Evolutionary conservation across 2,797 vertebrate species (phyloP).

Genomic region (Schizothorax lantsangensis): DNA sequence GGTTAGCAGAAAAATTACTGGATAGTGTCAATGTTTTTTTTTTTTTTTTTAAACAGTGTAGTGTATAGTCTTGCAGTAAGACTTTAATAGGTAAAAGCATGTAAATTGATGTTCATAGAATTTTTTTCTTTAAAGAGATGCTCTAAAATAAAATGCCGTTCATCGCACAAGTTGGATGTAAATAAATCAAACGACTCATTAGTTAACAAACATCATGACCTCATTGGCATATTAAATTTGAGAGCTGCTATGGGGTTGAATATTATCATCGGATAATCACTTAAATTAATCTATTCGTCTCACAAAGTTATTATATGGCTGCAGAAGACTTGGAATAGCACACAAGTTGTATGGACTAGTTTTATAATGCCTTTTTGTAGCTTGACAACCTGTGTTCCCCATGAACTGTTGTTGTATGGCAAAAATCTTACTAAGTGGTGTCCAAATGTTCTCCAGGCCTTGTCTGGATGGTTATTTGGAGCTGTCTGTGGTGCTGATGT

Average conservation of each 20-base stretch:
- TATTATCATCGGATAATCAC: not conserved
- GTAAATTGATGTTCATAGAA: not conserved
- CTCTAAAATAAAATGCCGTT: not conserved
- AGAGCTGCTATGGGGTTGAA: not conserved
- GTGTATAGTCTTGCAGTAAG: not conserved
- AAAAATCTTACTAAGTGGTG: not conserved
- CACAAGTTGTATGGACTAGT: not conserved
- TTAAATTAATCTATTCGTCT: not conserved
- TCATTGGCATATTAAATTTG: not conserved
- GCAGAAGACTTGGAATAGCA: not conserved
- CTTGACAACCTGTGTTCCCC: not conserved
- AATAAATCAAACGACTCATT: not conserved
- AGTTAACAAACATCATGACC: not conserved
- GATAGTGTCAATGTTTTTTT: too few relatives aligned
- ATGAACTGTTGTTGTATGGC: not conserved
- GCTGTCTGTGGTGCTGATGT: slow-evolving; percentile 48
- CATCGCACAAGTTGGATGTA: not conserved
- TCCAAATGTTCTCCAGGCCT: not conserved
- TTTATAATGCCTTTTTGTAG: slow-evolving; percentile 2
- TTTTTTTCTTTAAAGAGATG: too few relatives aligned
- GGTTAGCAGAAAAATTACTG: too few relatives aligned
- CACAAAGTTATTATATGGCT: not conserved
- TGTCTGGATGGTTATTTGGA: slow-evolving; percentile 4
- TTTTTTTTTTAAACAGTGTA: too few relatives aligned
- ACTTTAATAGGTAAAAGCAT: not conserved